Percentiles rank a stretch among this genome's conserved stretches.
phyloP scores from a whole-genome alignment of 2,113 vertebrate species.

The Aplodontia rufa region DNA sequence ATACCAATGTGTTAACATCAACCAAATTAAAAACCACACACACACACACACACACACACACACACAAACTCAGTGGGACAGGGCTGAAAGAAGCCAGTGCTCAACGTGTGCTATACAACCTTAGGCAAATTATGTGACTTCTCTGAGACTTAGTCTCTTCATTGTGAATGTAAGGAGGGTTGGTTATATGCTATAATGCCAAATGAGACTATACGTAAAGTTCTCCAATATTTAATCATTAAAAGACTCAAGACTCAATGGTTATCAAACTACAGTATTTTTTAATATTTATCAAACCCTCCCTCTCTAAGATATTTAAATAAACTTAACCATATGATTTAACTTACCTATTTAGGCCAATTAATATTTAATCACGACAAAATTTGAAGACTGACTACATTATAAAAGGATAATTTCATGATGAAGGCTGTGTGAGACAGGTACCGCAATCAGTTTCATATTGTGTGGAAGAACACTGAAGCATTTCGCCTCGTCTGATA shows the following conservation, averaged over 20 bases:
- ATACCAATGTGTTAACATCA: not conserved
- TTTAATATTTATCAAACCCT: not conserved
- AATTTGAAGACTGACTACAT: not conserved
- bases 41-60: not conserved
- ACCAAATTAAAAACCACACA: not conserved
- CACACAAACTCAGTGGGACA: not conserved
- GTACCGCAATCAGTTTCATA: not conserved
- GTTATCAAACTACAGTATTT: not conserved
- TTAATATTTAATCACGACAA: not conserved
- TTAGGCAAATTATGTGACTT: not conserved
- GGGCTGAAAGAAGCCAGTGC: not conserved
- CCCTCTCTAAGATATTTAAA: not conserved
- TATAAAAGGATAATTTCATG: not conserved
- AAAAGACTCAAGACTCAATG: not conserved
- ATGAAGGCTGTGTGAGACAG: not conserved
- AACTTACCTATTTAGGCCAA: not conserved
- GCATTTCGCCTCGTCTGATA: not conserved
- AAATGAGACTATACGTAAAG: not conserved
- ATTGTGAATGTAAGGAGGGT: not conserved
- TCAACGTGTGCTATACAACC: not conserved
- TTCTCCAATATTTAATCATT: slow-evolving; percentile 9
- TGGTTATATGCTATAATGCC: not conserved
- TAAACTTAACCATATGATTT: not conserved
- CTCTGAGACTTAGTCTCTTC: not conserved
- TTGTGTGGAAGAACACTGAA: not conserved